Base-by-base conservation (phyloP, 2,113 vertebrate genomes). In the Sebastes fasciatus region DNA sequence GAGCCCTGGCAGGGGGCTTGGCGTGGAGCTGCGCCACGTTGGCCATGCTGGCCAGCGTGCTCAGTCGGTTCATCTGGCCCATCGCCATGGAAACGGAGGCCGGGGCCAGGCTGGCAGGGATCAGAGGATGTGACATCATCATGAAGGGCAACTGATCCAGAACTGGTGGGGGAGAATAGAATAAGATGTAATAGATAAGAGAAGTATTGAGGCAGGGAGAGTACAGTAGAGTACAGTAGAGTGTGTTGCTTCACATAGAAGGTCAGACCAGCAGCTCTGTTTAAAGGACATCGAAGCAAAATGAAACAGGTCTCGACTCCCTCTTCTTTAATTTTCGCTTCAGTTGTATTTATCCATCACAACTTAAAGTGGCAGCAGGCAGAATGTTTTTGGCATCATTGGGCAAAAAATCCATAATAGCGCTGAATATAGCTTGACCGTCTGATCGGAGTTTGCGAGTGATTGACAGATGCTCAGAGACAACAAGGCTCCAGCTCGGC, bases 81-180 rank as follows among this genome's bases (percentile, higher is more conserved):
- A 99, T 99, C 0, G 98, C 98, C 98, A 99, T 99, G 8, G 98
- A 98, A 94, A 99, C 97, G 68, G 98, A 99, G 46, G 98, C 98
- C 86, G 97, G 98, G 92, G 98, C 98, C 96, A 99, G 96, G 94
- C 97, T 98, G 93, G 98, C 98, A 8, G 98, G 98, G 90, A 99
- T 99, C 91, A 99, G 95, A 0, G 98, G 98, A 91, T 99, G 98
- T 89, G 98, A 97, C 98, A 99, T 99, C 98, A 99, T 99, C 98
- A 99, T 99, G 92, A 99, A 99, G 87, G 98, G 98, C 91, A 99
- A 96, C 91, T 99, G 97, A 89, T 99, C 98, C 95, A 99, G 87
- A 90, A 98, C 98, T 98, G 84, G 46, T 96, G 77, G 46, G 96
- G 21, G 46, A 49, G 48, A 75, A 82, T 6, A 63, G 55, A 73